A percentile compares a stretch with the other conserved stretches of the same genome.
Evolutionary conservation across 1,140 invertebrate genomes (phyloP).

Genomic region (Monomorium pharaonis): DNA sequence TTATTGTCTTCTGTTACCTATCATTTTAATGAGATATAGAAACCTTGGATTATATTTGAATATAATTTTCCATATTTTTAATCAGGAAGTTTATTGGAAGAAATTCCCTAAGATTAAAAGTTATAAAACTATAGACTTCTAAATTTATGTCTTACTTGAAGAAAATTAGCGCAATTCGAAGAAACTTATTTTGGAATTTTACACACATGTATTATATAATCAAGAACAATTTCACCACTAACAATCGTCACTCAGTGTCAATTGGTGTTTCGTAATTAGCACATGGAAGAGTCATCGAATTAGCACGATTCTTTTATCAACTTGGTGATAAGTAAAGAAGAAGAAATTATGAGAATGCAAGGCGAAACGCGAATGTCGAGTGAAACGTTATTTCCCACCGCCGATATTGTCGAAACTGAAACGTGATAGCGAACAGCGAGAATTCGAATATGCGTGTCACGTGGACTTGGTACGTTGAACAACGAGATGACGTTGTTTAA

Average conservation of each 20-base stretch:
- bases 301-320: not conserved
- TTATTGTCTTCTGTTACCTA: not conserved
- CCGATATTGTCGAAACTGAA: conserved; percentile 29
- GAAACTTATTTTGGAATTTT: not conserved
- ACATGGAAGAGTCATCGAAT: conserved; percentile 7
- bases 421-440: conserved; percentile 6
- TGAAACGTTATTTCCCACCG: not conserved
- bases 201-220: not conserved
- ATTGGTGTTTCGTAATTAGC: conserved; percentile 48
- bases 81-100: not conserved
- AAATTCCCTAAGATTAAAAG: not conserved
- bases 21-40: not conserved
- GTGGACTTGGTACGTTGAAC: not conserved
- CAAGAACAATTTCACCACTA: not conserved
- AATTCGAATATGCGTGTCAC: conserved; percentile 32
- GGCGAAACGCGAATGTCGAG: not conserved
- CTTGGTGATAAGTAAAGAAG: not conserved
- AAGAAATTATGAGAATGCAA: not conserved
- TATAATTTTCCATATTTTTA: not conserved
- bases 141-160: not conserved
- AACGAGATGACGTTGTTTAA: conserved; percentile 6
- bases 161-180: not conserved
- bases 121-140: not conserved
- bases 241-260: not conserved
- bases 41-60: not conserved